Percentiles rank a stretch among this genome's conserved stretches.
Evolutionary conservation across 2,888 invertebrate species (phyloP).

Genomic region (Periphyllus acericola): DNA sequence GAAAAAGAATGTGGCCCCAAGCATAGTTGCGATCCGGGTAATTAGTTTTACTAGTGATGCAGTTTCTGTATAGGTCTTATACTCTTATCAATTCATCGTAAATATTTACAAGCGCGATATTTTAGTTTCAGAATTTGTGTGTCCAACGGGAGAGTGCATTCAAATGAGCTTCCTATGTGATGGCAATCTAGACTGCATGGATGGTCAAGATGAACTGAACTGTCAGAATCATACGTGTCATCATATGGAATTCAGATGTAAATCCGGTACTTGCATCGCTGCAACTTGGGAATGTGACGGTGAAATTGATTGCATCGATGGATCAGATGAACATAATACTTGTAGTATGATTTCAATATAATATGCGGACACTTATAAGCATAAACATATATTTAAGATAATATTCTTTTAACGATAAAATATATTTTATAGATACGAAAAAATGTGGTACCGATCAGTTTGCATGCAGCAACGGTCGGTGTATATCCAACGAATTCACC

Average conservation of each 20-base stretch:
- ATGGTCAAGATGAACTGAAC: conserved; percentile 67
- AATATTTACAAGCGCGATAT: conserved; percentile 65
- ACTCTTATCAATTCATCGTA: conserved; percentile 28
- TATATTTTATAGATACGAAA: conserved; percentile 19
- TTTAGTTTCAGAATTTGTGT: conserved; percentile 71
- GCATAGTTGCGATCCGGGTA: conserved; percentile 50
- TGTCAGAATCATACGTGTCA: conserved; percentile 62
- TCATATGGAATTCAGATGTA: conserved; percentile 65
- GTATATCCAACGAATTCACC: conserved; percentile 70
- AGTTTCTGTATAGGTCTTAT: not conserved
- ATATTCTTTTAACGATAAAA: not conserved
- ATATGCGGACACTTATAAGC: not conserved
- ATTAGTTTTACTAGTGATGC: conserved; percentile 7
- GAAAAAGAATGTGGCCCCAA: conserved; percentile 66
- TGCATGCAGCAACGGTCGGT: conserved; percentile 70
- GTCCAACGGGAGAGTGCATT: conserved; percentile 77
- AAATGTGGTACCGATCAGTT: conserved; percentile 65
- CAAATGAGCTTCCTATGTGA: conserved; percentile 69
- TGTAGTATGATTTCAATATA: conserved; percentile 64
- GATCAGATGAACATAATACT: conserved; percentile 70
- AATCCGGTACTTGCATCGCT: conserved; percentile 67
- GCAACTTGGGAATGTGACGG: conserved; percentile 68
- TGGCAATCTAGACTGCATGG: conserved; percentile 76
- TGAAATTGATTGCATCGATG: conserved; percentile 66
- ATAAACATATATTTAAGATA: not conserved